phyloP scores from a whole-genome alignment of 1,140 invertebrate species.

The Brachystomella parvula region DNA sequence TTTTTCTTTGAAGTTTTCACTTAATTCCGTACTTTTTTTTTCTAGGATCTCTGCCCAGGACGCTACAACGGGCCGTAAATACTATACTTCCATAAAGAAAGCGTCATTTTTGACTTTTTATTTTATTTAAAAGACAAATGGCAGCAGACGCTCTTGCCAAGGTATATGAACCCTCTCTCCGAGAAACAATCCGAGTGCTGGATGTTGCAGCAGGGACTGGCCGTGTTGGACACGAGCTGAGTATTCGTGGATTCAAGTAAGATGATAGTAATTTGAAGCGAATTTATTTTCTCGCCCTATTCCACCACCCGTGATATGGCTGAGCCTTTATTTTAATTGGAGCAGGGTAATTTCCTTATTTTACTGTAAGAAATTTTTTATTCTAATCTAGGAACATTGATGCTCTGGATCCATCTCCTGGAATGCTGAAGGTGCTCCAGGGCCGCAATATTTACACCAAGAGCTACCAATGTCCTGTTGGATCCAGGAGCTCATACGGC shows the following conservation, averaged over 20 bases:
- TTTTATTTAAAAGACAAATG: slow-evolving; percentile 24
- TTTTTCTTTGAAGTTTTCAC: background rate
- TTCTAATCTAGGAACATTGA: slow-evolving; percentile 26
- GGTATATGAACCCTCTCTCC: slow-evolving; percentile 19
- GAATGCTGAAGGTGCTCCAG: slow-evolving; percentile 41
- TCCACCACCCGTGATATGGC: background rate
- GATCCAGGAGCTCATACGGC: slow-evolving; percentile 18
- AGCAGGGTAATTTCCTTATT: background rate
- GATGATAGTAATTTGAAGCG: background rate
- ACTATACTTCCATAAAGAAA: background rate
- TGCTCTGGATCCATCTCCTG: slow-evolving; percentile 39
- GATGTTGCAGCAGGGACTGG: slow-evolving; percentile 44
- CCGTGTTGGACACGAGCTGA: slow-evolving; percentile 40
- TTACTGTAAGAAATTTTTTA: background rate
- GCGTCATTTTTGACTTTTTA: background rate
- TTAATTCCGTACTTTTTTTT: background rate
- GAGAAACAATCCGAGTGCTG: slow-evolving; percentile 35
- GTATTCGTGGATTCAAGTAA: slow-evolving; percentile 34
- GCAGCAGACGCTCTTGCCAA: slow-evolving; percentile 33
- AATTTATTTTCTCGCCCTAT: background rate
- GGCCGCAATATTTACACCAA: slow-evolving; percentile 40
- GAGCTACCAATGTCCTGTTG: slow-evolving; percentile 37
- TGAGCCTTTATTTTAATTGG: background rate
- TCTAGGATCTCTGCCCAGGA: slow-evolving; percentile 37
- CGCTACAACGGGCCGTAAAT: slow-evolving; percentile 36